Evolutionary conservation across 2,113 vertebrate species (phyloP), one percentile per base, ranked within the genome.

Genomic region (Empidonax traillii): DNA sequence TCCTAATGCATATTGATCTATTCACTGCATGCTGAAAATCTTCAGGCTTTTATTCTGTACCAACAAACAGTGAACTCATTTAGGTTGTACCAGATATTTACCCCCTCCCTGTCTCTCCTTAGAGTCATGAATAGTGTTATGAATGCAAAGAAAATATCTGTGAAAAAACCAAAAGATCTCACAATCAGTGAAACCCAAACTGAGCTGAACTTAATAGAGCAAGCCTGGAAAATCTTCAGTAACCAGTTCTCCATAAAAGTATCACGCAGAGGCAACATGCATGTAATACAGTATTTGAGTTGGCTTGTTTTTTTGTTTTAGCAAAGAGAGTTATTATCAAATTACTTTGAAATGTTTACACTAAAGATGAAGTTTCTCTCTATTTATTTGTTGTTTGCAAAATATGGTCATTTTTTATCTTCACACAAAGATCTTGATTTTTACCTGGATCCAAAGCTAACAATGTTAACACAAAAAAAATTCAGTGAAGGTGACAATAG

Each of bases 321-420:
- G 65, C 82, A 93, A 94, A 95, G 85, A 69, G 20, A 95, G 6
- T 79, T 94, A 59, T 94, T 94, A 92, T 90, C 87, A 96, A 96
- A 96, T 95, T 94, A 81, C 56, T 84, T 93, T 56, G 59, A 94
- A 96, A 92, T 43, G 58, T 96, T 94, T 87, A 41, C 71, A 44
- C 63, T 86, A 61, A 83, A 80, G 71, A 88, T 63, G 47, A 88
- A 6, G n/a, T 92, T 96, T 87, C 91, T 96, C 81, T 85, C 51
- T 94, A 21, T 89, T 93, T 92, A 74, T 94, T 82, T 96, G 44
- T 56, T 79, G 43, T 85, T 91, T 79, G 44, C 78, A 85, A 96
- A 94, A 63, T 49, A 92, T n/a, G 53, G 85, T 91, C 77, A 91
- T 61, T 72, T 96, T 97, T 93, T 88, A n/a, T 97, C 75, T 92